Evolutionary conservation across 1,140 invertebrate species (phyloP), one percentile per base, ranked within the genome.

Genomic region (Apolygus lucorum): DNA sequence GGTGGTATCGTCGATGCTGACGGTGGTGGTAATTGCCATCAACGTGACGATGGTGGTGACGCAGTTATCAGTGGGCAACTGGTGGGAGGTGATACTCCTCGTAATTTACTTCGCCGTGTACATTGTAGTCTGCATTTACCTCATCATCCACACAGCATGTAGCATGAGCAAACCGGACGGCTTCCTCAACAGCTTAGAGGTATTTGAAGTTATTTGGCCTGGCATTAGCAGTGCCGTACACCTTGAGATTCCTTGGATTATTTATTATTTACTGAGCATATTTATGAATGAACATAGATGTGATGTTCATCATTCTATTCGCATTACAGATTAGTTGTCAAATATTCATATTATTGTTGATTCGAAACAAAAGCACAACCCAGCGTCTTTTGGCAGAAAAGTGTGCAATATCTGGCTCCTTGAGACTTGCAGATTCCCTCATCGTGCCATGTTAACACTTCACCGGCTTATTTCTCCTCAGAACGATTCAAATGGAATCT

Each of bases 1-100:
- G 78, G 78, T 89, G n/a, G 77, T 89, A 21, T 80, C 90, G 0
- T 84, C 85, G 42, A 28, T 85, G 0, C 77, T 93, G 21, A 88
- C 89, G 4, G 75, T 86, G 11, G 76, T 89, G 24, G 88, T 95
- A 0, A 91, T 95, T 75, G 77, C 76, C 13, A 92, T 95, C 72
- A 95, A 95, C 76, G 82, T 92, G 63, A 93, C 87, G 76, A 93
- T 94, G 78, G 88, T 93, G 1, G 79, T 84, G 22, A 78, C 82
- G 25, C 85, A 72, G 83, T 90, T 0, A 76, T 82, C 13, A 73
- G 80, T 17, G 22, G 59, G 63, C 27, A 17, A 24, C 1, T 52
- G 54, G 52, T 68, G 49, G 52, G 49, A 34, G 4, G 62, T 27
- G 27, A 52, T 65, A 13, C n/a, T 52, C 27, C 42, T 71, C 11